Base-by-base conservation (phyloP, 2,888 invertebrate genomes). In the Hybos culiciformis region DNA sequence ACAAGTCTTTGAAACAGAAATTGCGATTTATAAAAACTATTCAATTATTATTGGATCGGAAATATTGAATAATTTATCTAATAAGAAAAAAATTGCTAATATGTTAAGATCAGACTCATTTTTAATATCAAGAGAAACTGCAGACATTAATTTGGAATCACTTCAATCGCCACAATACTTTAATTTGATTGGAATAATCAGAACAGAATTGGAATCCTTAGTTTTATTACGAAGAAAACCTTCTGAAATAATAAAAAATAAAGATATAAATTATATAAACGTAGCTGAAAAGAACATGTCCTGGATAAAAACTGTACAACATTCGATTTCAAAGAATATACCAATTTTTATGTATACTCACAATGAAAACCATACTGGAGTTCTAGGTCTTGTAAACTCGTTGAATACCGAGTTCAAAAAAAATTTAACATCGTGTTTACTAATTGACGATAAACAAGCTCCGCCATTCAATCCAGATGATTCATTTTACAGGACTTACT, bases 341-440 rank as follows among this genome's bases (percentile, higher is more conserved):
- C 45, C 57, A 0, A 54, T 82, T 2, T 67, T 83, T 2, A 58
- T 92, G 1, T 75, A 83, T 15, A 69, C 77, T 2, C 75, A 80
- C 59, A 74, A 77, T 49, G 77, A 81, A 43, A 69, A 71, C 3
- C 67, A 77, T 7, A 85, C 74, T 58, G 97, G 97, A 12, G 69
- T 93, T 1, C 60, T 91, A 18, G 97, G 96, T n/a, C 66, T 94
- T 41, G 77, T 86, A 0, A 91, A 91, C 54, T 93, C 93, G 61
- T 61, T 96, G 20, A 72, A 83, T 45, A 80, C 73, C 53, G 92
- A 93, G 57, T 78, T 81, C 1, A 82, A 82, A 50, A 83, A 84
- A 37, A 73, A 75, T 50, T 60, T 74, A 2, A 67, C 77, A 1
- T 70, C 71, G 41, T 77, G 77, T 43, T 60, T 85, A 7, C 70